Percentiles rank a stretch among this genome's conserved stretches.
phyloP scores from a whole-genome alignment of 2,797 vertebrate genomes.

The Oceanodroma leucorhoa region DNA sequence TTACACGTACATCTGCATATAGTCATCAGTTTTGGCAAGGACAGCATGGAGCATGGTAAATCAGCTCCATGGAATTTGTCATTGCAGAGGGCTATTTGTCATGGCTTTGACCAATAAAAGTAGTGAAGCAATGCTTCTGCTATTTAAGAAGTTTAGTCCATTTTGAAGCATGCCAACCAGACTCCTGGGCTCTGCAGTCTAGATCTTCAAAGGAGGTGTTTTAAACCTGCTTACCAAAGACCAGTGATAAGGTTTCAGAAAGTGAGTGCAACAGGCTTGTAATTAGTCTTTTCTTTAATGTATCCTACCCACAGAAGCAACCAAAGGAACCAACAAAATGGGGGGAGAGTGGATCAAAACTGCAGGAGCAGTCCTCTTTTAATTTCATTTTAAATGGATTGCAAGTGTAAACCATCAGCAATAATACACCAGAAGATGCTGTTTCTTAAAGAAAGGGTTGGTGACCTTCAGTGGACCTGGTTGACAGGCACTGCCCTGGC shows the following conservation, averaged over 20 bases:
- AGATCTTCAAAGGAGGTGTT: not conserved
- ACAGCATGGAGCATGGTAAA: not conserved
- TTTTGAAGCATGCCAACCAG: not conserved
- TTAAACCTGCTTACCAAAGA: not conserved
- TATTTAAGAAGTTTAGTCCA: not conserved
- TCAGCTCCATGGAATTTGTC: not conserved
- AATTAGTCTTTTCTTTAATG: not conserved
- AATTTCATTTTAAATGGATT: not conserved
- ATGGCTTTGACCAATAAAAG: not conserved
- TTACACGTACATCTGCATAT: not conserved
- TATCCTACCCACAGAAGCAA: not conserved
- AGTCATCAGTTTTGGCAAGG: conserved; percentile 3
- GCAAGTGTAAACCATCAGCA: not conserved
- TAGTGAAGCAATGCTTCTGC: not conserved
- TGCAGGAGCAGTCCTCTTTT: not conserved
- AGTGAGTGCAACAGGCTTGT: not conserved
- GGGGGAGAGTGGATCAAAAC: not conserved
- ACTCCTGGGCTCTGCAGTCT: not conserved
- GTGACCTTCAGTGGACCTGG: not conserved
- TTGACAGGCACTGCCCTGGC: not conserved
- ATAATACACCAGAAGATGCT: not conserved
- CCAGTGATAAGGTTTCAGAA: not conserved
- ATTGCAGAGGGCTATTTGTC: not conserved
- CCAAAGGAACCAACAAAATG: not conserved
- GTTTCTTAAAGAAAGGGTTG: not conserved